Evolutionary conservation across 1,140 invertebrate genomes (phyloP).

Genomic region (Philopotamus ludificatus): DNA sequence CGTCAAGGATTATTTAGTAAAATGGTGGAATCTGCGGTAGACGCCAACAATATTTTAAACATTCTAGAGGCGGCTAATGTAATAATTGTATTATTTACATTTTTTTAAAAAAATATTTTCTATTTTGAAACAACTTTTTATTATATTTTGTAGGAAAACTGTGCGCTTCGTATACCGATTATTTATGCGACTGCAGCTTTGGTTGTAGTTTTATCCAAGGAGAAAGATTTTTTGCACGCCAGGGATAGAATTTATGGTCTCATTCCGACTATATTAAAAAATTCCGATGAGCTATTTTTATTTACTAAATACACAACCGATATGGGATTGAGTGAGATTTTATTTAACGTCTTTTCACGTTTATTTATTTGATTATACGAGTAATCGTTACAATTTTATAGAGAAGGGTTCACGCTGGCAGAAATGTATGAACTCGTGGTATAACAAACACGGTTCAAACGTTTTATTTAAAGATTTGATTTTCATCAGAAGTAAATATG

Average conservation of each 20-base stretch:
- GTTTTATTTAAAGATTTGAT: not conserved
- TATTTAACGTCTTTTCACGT: not conserved
- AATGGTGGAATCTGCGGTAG: not conserved
- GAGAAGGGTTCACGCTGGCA: conserved; percentile 18
- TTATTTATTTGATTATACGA: not conserved
- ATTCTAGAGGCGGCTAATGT: not conserved
- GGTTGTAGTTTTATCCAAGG: not conserved
- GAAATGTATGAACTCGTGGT: conserved; percentile 21
- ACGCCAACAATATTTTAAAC: not conserved
- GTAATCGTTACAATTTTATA: conserved; percentile 6
- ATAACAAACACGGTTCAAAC: not conserved
- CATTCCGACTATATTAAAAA: conserved; percentile 6
- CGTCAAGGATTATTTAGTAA: not conserved
- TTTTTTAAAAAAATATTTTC: not conserved
- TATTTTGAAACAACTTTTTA: not conserved
- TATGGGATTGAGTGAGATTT: conserved; percentile 5
- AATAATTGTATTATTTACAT: not conserved
- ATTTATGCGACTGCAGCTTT: not conserved
- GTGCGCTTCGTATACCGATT: not conserved
- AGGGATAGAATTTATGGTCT: conserved; percentile 4
- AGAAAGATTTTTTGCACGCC: not conserved
- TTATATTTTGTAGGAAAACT: conserved; percentile 12
- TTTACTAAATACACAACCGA: conserved; percentile 10
- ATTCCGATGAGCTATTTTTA: conserved; percentile 1
- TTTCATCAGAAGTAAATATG: not conserved